phyloP scores from a whole-genome alignment of 2,113 vertebrate species.

The Varanus salvator region DNA sequence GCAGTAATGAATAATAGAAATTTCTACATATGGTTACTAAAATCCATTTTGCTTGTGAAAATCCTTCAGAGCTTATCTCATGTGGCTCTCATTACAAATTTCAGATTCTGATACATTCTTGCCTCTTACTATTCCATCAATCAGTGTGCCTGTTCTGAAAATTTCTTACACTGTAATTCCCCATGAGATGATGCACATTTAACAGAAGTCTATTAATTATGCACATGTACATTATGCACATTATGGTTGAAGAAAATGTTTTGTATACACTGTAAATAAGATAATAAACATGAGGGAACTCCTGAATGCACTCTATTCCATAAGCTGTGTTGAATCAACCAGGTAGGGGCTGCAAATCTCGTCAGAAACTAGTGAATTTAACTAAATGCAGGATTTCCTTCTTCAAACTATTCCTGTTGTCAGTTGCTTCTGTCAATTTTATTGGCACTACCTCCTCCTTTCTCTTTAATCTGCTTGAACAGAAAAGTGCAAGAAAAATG shows the following conservation, averaged over 20 bases:
- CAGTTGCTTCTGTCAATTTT: neutral
- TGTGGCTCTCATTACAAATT: neutral
- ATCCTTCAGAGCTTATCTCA: constrained; percentile 37
- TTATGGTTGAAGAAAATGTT: constrained; percentile 24
- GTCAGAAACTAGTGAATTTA: neutral
- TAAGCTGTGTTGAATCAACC: constrained; percentile 25
- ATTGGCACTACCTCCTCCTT: rapidly evolving
- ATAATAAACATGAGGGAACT: neutral
- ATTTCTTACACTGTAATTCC: neutral
- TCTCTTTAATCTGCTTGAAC: rapidly evolving
- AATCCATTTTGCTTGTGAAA: neutral
- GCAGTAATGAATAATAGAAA: constrained; percentile 46
- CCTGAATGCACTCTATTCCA: neutral
- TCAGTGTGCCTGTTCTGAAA: neutral
- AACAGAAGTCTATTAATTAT: constrained; percentile 15
- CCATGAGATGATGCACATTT: constrained; percentile 35
- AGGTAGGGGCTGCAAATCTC: neutral
- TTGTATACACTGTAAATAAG: constrained; percentile 5
- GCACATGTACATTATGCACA: constrained; percentile 38
- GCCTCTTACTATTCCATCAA: neutral
- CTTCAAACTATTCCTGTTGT: neutral
- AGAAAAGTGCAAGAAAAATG: neutral
- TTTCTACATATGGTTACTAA: constrained; percentile 27
- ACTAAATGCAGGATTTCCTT: neutral
- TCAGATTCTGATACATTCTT: constrained; percentile 10